phyloP scores from a whole-genome alignment of 2,888 invertebrate genomes.

The Macaria liturata region DNA sequence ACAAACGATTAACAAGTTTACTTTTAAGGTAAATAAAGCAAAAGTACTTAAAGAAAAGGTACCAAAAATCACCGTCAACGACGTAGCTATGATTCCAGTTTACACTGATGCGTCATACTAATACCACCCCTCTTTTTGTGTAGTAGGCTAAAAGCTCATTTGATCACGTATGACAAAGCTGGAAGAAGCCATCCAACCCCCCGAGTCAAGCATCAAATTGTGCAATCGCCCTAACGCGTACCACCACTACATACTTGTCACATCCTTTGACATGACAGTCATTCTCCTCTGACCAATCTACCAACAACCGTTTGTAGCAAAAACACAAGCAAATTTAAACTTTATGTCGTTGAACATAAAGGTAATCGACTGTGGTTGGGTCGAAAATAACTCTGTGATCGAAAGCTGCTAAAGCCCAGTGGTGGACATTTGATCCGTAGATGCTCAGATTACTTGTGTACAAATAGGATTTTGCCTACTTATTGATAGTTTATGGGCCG shows the following conservation, averaged over 20 bases:
- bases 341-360: neutral
- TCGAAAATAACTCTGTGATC: conserved; percentile 7
- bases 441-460: conserved; percentile 53
- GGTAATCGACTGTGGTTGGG: neutral
- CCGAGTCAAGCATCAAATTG: conserved; percentile 13
- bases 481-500: conserved; percentile 34
- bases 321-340: conserved; percentile 5
- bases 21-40: no score
- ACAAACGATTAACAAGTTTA: no score
- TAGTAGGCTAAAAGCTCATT: no score
- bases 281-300: conserved; percentile 18
- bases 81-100: no score
- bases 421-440: conserved; percentile 58
- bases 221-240: conserved; percentile 27
- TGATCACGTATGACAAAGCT: no score
- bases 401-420: conserved; percentile 34
- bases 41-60: no score
- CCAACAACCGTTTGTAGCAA: conserved; percentile 3
- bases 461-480: conserved; percentile 52
- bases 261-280: conserved; percentile 30
- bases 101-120: no score
- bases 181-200: conserved; percentile 8
- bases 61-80: no score
- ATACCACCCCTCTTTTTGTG: no score
- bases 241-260: conserved; percentile 33